A percentile compares a stretch with the other conserved stretches of the same genome.
These are phyloP conservation scores for Anthrax anthrax DNA, from an alignment of 2,888 invertebrate species.

Conservation along the genomic window DNA sequence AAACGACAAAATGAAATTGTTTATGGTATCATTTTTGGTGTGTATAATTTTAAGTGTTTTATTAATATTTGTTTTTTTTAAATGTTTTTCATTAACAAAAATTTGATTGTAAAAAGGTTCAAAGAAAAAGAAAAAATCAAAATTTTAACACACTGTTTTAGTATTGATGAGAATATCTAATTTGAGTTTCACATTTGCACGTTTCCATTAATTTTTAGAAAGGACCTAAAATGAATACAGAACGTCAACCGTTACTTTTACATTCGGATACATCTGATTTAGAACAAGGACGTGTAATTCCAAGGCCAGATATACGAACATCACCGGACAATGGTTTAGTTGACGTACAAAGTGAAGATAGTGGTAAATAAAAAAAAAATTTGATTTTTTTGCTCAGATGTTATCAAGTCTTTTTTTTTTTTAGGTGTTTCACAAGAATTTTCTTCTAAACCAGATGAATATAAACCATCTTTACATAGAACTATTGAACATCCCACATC, in stretches of 20 bases:
- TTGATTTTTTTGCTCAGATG: not conserved
- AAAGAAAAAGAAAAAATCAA: too few species aligned
- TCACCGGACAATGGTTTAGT: constrained; percentile 35
- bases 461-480: constrained; percentile 51
- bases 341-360: constrained; percentile 31
- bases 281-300: constrained; percentile 19
- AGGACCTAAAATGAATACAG: constrained; percentile 43
- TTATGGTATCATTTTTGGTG: too few species aligned
- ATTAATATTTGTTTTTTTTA: too few species aligned
- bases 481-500: constrained; percentile 65
- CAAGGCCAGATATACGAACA: constrained; percentile 29
- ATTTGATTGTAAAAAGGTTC: too few species aligned
- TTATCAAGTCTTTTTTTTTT: too few species aligned
- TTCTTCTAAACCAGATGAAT: constrained; percentile 22
- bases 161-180: too few species aligned
- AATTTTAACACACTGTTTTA: too few species aligned
- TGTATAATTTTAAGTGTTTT: too few species aligned
- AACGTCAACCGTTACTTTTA: constrained; percentile 51
- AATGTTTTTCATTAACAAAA: too few species aligned
- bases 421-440: constrained; percentile 15
- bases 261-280: constrained; percentile 23
- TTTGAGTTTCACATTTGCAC: not conserved
- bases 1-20: too few species aligned
- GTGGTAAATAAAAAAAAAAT: constrained; percentile 16
- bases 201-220: constrained; percentile 4